These are phyloP conservation scores for Zosterops pallidus DNA, from an alignment of 2,113 vertebrate species.

Conservation along the genomic window DNA sequence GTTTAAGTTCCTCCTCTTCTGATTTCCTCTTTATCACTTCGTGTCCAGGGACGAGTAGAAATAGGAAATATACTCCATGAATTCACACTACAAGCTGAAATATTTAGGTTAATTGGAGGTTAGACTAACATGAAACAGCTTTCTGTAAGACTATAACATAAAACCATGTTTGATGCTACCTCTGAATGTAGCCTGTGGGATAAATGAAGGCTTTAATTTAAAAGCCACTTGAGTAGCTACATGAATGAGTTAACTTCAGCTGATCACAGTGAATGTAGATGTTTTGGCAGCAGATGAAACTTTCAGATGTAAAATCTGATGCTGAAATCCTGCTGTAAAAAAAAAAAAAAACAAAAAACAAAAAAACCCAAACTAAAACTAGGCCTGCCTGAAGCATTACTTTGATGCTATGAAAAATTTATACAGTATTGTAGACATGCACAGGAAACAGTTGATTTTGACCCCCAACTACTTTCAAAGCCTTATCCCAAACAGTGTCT, in stretches of 20 bases:
- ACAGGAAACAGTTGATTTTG: background rate
- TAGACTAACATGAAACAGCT: background rate
- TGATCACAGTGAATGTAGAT: background rate
- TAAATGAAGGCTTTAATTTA: background rate
- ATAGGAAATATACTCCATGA: background rate
- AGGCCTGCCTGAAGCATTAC: background rate
- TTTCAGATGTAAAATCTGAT: background rate
- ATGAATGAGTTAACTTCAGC: background rate
- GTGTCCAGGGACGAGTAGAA: background rate
- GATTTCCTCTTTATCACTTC: background rate
- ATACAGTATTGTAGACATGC: background rate
- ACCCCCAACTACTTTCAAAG: background rate
- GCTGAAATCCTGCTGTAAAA: background rate
- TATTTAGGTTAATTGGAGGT: background rate
- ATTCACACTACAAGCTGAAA: background rate
- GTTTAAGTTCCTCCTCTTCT: background rate
- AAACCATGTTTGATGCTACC: background rate
- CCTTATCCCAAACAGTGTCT: background rate
- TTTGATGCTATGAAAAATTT: background rate
- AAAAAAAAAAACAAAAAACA: no score
- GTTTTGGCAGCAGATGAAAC: background rate
- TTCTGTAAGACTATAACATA: background rate
- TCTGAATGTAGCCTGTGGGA: background rate
- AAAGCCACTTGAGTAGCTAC: background rate
- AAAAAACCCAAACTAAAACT: background rate